Evolutionary conservation across 2,113 vertebrate genomes (phyloP).

Genomic region (Lepisosteus oculatus): DNA sequence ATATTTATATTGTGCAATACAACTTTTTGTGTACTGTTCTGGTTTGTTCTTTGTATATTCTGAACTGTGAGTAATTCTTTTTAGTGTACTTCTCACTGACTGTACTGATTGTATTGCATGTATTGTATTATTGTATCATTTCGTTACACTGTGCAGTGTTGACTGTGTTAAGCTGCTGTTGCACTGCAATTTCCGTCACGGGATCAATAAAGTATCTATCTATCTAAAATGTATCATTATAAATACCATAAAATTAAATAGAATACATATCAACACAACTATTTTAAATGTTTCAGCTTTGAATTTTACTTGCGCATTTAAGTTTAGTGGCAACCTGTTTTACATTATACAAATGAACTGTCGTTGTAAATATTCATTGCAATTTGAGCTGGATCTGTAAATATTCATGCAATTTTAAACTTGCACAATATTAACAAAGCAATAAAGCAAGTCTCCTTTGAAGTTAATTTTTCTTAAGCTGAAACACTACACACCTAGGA

Average conservation of each 20-base stretch:
- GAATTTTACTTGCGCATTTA: conserved; percentile 30
- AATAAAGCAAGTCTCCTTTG: conserved; percentile 18
- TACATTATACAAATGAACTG: conserved; percentile 19
- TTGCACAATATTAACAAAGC: neutral
- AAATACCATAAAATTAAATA: conserved; percentile 19
- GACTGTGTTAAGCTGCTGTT: too few species aligned
- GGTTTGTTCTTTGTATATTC: too few species aligned
- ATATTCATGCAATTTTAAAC: conserved; percentile 23
- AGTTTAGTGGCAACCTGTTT: conserved; percentile 23
- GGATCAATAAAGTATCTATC: too few species aligned
- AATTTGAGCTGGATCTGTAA: conserved; percentile 21
- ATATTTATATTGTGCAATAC: too few species aligned
- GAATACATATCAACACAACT: conserved; percentile 34
- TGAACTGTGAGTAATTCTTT: too few species aligned
- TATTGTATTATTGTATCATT: too few species aligned
- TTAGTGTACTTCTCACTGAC: too few species aligned
- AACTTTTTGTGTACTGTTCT: too few species aligned
- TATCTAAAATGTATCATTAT: too few species aligned
- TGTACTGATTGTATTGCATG: too few species aligned
- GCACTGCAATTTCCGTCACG: too few species aligned
- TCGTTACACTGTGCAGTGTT: too few species aligned
- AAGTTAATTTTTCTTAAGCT: conserved; percentile 18
- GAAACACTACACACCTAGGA: neutral
- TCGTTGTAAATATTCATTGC: conserved; percentile 19
- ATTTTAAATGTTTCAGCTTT: conserved; percentile 26